Conservation (phyloP, 2,113 vertebrate species). For the Scopus umbretta region DNA sequence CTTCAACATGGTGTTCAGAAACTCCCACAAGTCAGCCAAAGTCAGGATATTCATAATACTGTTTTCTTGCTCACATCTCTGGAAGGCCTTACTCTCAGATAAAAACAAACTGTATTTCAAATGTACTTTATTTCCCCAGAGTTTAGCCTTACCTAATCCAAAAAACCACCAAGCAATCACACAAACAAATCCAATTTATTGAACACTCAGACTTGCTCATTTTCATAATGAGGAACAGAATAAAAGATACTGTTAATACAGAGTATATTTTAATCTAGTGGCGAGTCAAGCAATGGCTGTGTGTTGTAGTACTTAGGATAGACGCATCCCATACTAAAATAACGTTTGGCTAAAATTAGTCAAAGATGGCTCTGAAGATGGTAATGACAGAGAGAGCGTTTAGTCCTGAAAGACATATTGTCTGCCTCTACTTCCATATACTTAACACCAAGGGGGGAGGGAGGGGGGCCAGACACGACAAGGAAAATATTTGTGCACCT, state of each 20-base stretch:
- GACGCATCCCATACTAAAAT: neutral
- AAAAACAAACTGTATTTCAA: neutral
- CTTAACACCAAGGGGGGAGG: fast-evolving
- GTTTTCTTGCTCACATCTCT: neutral
- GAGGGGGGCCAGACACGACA: too few species aligned
- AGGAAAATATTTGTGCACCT: neutral
- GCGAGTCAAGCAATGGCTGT: neutral
- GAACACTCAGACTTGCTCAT: neutral
- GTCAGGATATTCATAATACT: neutral
- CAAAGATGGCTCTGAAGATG: neutral
- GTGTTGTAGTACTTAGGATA: neutral
- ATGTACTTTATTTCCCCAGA: neutral
- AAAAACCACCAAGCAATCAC: neutral
- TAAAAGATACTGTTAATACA: neutral
- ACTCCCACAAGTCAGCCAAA: neutral
- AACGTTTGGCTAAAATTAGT: neutral
- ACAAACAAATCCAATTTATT: neutral
- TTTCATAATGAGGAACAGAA: neutral
- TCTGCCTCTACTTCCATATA: neutral
- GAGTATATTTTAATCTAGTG: neutral
- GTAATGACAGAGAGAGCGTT: neutral
- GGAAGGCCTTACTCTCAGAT: neutral
- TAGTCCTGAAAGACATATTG: neutral
- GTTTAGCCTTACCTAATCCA: neutral
- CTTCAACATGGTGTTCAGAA: neutral